phyloP scores from a whole-genome alignment of 2,113 vertebrate genomes.

The Kryptolebias marmoratus region DNA sequence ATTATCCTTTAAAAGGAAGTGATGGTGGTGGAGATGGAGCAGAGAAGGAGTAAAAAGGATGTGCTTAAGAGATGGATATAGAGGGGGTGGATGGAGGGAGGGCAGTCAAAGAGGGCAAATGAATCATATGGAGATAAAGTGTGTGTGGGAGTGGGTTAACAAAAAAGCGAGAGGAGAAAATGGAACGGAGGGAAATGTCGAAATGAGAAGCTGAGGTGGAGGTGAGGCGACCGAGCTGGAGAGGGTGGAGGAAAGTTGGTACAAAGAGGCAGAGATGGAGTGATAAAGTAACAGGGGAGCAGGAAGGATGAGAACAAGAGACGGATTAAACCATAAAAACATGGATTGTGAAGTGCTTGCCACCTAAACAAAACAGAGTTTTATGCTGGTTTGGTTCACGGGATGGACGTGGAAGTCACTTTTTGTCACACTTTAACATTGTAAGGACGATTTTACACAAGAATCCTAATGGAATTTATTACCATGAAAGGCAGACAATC shows the following conservation, averaged over 20 bases:
- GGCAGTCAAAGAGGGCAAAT: slow-evolving; percentile 56
- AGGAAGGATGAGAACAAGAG: slow-evolving; percentile 71
- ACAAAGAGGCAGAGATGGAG: slow-evolving; percentile 59
- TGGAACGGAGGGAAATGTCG: slow-evolving; percentile 41
- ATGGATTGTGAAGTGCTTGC: slow-evolving; percentile 52
- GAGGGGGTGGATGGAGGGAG: slow-evolving; percentile 55
- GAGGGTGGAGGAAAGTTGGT: slow-evolving; percentile 42
- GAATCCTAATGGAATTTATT: not conserved
- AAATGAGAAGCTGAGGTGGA: slow-evolving; percentile 54
- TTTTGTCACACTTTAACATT: not conserved
- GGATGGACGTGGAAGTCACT: not conserved
- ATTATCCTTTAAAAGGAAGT: slow-evolving; percentile 78
- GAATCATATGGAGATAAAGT: slow-evolving; percentile 62
- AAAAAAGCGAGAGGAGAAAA: slow-evolving; percentile 53
- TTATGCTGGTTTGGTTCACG: slow-evolving; percentile 30
- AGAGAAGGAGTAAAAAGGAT: slow-evolving; percentile 61
- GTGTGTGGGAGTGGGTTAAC: slow-evolving; percentile 64
- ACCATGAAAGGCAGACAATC: no score
- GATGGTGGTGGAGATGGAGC: slow-evolving; percentile 59
- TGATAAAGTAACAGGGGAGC: slow-evolving; percentile 67
- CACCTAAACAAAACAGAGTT: slow-evolving; percentile 28
- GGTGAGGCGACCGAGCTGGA: slow-evolving; percentile 23
- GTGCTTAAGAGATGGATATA: slow-evolving; percentile 64
- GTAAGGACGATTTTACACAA: not conserved
- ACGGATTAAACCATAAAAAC: slow-evolving; percentile 72